Evolutionary conservation across 1,140 invertebrate species (phyloP).

Genomic region (Cydia pomonella): DNA sequence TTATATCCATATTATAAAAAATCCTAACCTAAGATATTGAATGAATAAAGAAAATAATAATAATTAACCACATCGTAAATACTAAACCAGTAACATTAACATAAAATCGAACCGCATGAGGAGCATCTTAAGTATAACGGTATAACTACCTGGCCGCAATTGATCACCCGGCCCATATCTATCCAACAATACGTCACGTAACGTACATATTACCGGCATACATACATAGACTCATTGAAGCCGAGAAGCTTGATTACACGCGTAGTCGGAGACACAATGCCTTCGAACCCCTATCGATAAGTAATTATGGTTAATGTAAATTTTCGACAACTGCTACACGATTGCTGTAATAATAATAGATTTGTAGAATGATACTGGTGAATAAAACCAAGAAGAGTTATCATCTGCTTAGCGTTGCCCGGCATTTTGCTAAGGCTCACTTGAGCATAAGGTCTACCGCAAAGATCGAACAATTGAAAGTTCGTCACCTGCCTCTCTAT

Average conservation of each 20-base stretch:
- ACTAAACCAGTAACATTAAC: too few relatives aligned
- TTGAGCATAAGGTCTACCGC: neutral
- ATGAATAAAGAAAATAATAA: too few relatives aligned
- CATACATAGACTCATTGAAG: neutral
- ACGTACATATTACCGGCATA: neutral
- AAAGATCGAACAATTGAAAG: too few relatives aligned
- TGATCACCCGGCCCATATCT: neutral
- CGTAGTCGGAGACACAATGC: slow-evolving; percentile 16
- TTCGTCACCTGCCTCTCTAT: too few relatives aligned
- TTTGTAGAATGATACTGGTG: neutral
- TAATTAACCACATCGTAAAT: too few relatives aligned
- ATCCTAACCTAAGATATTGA: too few relatives aligned
- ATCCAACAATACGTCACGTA: slow-evolving; percentile 10
- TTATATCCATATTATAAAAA: too few relatives aligned
- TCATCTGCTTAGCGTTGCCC: neutral
- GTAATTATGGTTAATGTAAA: neutral
- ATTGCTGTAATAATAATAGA: neutral
- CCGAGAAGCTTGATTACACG: neutral
- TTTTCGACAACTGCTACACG: neutral
- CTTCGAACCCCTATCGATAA: neutral
- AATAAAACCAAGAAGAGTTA: neutral
- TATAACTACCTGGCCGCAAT: neutral
- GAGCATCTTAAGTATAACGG: neutral
- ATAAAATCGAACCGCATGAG: neutral
- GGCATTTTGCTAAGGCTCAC: neutral